Percentiles rank a stretch among this genome's conserved stretches.
Evolutionary conservation across 2,797 vertebrate species (phyloP).

Genomic region (Pangasius larnaudii): DNA sequence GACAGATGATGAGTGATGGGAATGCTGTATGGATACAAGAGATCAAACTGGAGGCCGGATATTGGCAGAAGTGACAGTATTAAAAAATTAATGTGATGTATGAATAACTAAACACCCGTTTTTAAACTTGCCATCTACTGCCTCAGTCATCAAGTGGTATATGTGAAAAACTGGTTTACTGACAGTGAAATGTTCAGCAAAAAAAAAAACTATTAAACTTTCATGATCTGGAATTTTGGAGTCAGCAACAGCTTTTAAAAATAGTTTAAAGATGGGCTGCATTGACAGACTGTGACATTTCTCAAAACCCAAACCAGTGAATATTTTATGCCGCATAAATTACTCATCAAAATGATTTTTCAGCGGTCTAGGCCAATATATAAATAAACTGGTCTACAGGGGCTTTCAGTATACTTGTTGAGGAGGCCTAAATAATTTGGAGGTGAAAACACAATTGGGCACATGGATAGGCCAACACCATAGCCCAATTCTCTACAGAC

Average conservation of each 20-base stretch:
- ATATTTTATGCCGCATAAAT: conserved; percentile 50
- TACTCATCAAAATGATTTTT: conserved; percentile 46
- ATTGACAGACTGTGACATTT: conserved; percentile 43
- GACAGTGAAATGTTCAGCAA: conserved; percentile 23
- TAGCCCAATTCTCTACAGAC: conserved; percentile 4
- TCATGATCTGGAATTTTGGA: conserved; percentile 31
- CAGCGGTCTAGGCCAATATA: conserved; percentile 28
- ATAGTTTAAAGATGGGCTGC: conserved; percentile 35
- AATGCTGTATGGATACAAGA: not conserved
- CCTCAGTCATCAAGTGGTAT: conserved; percentile 3
- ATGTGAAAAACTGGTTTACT: conserved; percentile 6
- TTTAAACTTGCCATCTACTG: conserved; percentile 29
- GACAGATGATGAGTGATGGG: not conserved
- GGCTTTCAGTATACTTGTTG: conserved; percentile 15
- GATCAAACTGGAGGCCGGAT: not conserved
- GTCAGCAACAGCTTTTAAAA: conserved; percentile 43
- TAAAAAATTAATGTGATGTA: not conserved
- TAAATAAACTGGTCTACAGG: conserved; percentile 41
- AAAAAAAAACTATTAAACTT: conserved; percentile 39
- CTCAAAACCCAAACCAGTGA: conserved; percentile 44
- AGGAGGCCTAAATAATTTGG: conserved; percentile 41
- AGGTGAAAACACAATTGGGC: conserved; percentile 39
- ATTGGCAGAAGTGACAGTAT: conserved; percentile 19
- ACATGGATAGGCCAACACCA: not conserved
- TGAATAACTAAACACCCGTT: conserved; percentile 21